Evolutionary conservation across 1,140 invertebrate genomes (phyloP), one percentile per base, ranked within the genome.

Genomic region (Dendroctonus ponderosae): DNA sequence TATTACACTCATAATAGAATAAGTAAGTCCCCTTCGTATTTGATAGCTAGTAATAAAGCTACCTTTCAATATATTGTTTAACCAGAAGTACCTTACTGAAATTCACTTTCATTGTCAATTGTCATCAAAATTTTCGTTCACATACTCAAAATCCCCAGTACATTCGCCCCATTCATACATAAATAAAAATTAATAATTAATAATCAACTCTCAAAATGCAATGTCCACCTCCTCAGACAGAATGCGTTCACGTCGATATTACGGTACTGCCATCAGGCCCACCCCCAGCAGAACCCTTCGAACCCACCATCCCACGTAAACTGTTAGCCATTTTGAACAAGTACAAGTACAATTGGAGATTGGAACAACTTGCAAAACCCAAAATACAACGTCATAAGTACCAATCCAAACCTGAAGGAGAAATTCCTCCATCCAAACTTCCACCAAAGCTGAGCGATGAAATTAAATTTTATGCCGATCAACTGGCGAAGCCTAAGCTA

Each of bases 261-360:
- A 43, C 62, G 8, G 59, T 62, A 5, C 37, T 12, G n/a, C 57
- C 62, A 5, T 51, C 62, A 9, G 38, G 26, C 0, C 51, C 51
- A 40, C 65, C 60, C 2, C 58, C 63, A 3, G 39, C 39, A 14
- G 60, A 59, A 3, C 46, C 41, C 7, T 12, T 42, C 5, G 49
- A 12, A 37, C 40, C 53, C 3, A 8, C 12, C 5, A 63, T 71
- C n/a, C 60, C 67, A 14, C 51, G 48, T 6, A 70, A 71, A 46
- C 42, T 69, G 4, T 15, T 70, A 38, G 52, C 51, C 5, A 64
- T 70, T 12, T 56, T 71, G 58, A 62, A 50, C 44, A 71, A 71
- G 57, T 71, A 71, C 49, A 66, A 66, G 49, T 62, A 67, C 54
- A 71, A 71, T 49, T 71, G 70, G 70, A 49, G 70, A 52, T 15